A percentile compares a stretch with the other conserved stretches of the same genome.
phyloP scores from a whole-genome alignment of 2,888 invertebrate genomes.

The Drosophila setosimentum region DNA sequence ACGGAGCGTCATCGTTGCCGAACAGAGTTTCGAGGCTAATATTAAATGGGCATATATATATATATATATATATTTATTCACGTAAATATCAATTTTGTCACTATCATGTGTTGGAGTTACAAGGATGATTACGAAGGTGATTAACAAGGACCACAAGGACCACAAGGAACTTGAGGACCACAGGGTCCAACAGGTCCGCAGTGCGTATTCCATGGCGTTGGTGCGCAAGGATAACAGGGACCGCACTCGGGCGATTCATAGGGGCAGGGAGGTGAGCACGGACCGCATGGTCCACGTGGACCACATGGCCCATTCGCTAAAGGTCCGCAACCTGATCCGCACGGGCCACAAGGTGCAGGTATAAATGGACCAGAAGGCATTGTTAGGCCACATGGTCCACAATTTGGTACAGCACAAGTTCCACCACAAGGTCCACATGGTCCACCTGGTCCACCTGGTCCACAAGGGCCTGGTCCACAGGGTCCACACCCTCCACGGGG shows the following conservation, averaged over 20 bases:
- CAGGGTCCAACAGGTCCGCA: slow-evolving; percentile 23
- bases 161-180: slow-evolving; percentile 26
- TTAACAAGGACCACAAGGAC: slow-evolving; percentile 25
- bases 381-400: slow-evolving; percentile 56
- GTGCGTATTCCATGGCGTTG: slow-evolving; percentile 24
- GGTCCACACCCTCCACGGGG: slow-evolving; percentile 6
- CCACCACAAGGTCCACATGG: slow-evolving; percentile 13
- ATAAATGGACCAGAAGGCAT: slow-evolving; percentile 75
- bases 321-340: slow-evolving; percentile 72
- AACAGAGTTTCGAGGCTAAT: not conserved
- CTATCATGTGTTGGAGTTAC: not conserved
- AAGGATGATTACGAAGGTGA: not conserved
- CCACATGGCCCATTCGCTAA: slow-evolving; percentile 56
- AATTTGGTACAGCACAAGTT: slow-evolving; percentile 15
- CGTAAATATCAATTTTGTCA: slow-evolving; percentile 7
- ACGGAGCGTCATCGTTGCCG: not conserved
- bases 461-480: slow-evolving; percentile 1
- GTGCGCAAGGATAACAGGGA: slow-evolving; percentile 20
- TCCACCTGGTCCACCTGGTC: slow-evolving; percentile 11
- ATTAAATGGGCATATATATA: not conserved
- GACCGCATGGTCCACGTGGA: slow-evolving; percentile 64
- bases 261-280: slow-evolving; percentile 37
- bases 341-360: slow-evolving; percentile 61
- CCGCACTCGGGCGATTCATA: slow-evolving; percentile 25
- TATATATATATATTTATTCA: slow-evolving; percentile 12